A percentile compares a stretch with the other conserved stretches of the same genome.
phyloP scores from a whole-genome alignment of 2,888 invertebrate genomes.

The Synergus gifuensis region DNA sequence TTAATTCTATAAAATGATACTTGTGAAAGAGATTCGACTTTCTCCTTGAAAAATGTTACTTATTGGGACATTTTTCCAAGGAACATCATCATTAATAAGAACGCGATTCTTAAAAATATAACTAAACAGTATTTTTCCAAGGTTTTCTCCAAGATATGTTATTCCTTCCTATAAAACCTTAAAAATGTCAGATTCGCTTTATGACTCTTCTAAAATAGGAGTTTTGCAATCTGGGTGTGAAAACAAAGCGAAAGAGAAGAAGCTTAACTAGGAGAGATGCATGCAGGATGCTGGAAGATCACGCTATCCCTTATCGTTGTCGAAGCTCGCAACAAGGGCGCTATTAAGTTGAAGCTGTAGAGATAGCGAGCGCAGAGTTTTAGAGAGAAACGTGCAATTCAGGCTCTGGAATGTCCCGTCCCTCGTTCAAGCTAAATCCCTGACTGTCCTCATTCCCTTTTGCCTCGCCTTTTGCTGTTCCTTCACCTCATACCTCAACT shows the following conservation, averaged over 20 bases:
- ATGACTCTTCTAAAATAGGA: not conserved
- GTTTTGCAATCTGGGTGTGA: constrained; percentile 6
- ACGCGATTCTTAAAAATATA: no score
- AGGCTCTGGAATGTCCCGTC: constrained; percentile 56
- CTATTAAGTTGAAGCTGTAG: constrained; percentile 55
- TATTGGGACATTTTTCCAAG: no score
- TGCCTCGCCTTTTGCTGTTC: constrained; percentile 28
- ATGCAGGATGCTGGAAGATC: constrained; percentile 28
- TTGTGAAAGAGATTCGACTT: not conserved
- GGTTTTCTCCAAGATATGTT: no score
- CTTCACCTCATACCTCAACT: constrained; percentile 26
- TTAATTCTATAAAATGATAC: not conserved
- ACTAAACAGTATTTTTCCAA: no score
- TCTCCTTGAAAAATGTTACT: not conserved
- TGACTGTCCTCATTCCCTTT: constrained; percentile 44
- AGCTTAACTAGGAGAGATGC: not conserved
- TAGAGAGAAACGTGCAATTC: constrained; percentile 56
- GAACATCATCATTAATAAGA: no score
- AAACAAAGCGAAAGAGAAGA: constrained; percentile 45
- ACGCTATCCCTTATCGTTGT: constrained; percentile 24
- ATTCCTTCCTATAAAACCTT: not conserved
- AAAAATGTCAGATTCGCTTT: not conserved
- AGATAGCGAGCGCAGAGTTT: constrained; percentile 55
- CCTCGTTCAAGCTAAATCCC: constrained; percentile 52
- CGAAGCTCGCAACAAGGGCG: constrained; percentile 41